A percentile compares a stretch with the other conserved stretches of the same genome.
Evolutionary conservation across 2,888 invertebrate species (phyloP).

Genomic region (Serrognathus titanus): DNA sequence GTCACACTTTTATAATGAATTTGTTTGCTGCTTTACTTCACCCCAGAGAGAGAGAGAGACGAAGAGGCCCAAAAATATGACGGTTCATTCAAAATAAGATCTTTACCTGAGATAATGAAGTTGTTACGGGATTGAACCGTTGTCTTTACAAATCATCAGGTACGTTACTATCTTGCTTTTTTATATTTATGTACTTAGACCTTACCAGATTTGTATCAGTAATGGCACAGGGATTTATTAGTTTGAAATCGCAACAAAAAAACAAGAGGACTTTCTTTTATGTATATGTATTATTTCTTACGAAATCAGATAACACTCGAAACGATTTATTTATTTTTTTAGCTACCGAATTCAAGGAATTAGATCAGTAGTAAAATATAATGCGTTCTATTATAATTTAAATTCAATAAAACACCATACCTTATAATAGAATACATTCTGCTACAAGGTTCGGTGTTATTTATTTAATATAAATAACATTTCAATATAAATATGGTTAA

Average conservation of each 20-base stretch:
- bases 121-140: slow-evolving; percentile 1
- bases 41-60: slow-evolving; percentile 35
- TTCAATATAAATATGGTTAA: no score
- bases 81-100: not conserved
- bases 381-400: no score
- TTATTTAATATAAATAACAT: no score
- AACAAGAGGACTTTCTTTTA: no score
- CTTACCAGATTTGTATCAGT: not conserved
- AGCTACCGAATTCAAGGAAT: no score
- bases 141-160: slow-evolving; percentile 2
- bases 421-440: no score
- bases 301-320: no score
- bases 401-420: no score
- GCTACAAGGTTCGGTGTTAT: no score
- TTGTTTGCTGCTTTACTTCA: slow-evolving; percentile 41
- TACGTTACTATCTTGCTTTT: not conserved
- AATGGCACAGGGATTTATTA: not conserved
- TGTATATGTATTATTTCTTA: no score
- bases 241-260: not conserved
- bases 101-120: slow-evolving; percentile 1
- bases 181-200: not conserved
- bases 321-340: no score
- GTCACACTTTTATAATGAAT: slow-evolving; percentile 44
- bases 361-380: no score
- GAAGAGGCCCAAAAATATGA: not conserved